Evolutionary conservation across 2,113 vertebrate species (phyloP).

Genomic region (Cyanoderma ruficeps): DNA sequence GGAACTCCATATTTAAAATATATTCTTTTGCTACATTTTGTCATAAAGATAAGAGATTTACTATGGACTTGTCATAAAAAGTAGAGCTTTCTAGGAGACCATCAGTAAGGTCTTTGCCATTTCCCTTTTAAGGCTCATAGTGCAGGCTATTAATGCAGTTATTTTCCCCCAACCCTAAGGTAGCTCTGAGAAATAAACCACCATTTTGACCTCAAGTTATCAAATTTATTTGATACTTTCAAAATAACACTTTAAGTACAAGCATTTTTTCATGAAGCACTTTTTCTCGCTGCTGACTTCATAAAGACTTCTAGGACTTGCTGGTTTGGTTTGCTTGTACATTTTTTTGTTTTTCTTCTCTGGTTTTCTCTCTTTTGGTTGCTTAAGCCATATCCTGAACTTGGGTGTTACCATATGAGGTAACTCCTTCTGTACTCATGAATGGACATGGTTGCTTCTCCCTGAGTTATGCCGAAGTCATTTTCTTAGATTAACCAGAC

Average conservation of each 20-base stretch:
- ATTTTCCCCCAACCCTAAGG: background rate
- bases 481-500: background rate
- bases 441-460: background rate
- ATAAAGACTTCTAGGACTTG: background rate
- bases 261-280: background rate
- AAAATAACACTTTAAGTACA: background rate
- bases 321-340: background rate
- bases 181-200: background rate
- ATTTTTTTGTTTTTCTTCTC: no score
- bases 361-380: background rate
- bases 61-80: background rate
- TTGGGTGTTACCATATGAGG: background rate
- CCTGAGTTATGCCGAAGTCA: background rate
- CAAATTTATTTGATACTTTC: background rate
- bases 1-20: background rate
- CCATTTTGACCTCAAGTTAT: background rate
- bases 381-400: background rate
- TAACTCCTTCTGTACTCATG: background rate
- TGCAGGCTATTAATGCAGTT: background rate
- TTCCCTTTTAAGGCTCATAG: background rate
- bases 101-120: background rate
- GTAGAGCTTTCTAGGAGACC: background rate
- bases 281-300: background rate
- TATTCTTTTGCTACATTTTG: background rate
- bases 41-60: background rate